Conservation (phyloP, 2,113 vertebrate species). For the Henicopernis longicauda region DNA sequence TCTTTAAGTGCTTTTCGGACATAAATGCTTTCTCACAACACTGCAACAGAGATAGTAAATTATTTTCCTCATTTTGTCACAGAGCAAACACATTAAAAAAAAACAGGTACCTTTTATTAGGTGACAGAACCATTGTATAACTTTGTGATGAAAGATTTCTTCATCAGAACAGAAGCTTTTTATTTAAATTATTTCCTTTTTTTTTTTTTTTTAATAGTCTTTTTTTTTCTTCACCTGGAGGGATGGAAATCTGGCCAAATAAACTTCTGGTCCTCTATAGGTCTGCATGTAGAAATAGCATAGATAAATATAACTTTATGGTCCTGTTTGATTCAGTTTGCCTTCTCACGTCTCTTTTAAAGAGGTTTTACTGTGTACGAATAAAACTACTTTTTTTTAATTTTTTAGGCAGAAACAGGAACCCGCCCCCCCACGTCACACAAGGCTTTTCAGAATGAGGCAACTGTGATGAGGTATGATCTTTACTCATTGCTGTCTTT, state of each 20-base stretch:
- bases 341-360: not conserved
- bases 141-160: not conserved
- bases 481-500: not conserved
- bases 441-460: not conserved
- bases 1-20: not conserved
- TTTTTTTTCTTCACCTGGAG: not conserved
- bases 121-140: not conserved
- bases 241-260: not conserved
- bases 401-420: not conserved
- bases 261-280: not conserved
- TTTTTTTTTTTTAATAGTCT: too few species aligned
- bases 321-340: not conserved
- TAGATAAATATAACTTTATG: not conserved
- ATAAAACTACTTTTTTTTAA: not conserved
- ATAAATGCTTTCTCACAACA: not conserved
- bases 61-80: not conserved
- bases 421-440: rapidly evolving
- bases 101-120: rapidly evolving
- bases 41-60: not conserved
- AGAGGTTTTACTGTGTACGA: not conserved
- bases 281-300: not conserved
- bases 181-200: not conserved
- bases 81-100: not conserved
- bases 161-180: not conserved
- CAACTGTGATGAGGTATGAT: not conserved